Percentiles rank a stretch among this genome's conserved stretches.
Conservation (phyloP, 2,113 vertebrate species). For the Macquaria ambigua region DNA sequence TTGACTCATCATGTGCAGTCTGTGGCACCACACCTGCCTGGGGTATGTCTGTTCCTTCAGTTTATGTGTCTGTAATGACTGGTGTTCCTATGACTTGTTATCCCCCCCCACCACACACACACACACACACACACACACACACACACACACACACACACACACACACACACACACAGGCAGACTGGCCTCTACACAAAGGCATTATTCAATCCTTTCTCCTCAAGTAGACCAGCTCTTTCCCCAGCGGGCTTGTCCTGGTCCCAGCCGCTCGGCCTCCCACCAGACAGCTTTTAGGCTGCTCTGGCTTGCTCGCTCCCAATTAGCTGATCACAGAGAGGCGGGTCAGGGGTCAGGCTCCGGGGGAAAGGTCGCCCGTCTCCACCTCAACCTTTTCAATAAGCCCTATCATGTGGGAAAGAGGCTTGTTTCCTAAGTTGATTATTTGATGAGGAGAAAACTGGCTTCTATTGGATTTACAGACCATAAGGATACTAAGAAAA, state of each 20-base stretch:
- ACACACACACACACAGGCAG: conserved; percentile 12
- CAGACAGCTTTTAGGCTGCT: conserved; percentile 55
- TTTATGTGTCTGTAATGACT: conserved; percentile 40
- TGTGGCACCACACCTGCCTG: conserved; percentile 60
- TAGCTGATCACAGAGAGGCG: conserved; percentile 73
- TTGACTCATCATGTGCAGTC: conserved; percentile 60
- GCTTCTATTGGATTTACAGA: conserved; percentile 37
- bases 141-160: too few species aligned
- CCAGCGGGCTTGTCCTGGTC: conserved; percentile 31
- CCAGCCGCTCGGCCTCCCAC: conserved; percentile 31
- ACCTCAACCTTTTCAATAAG: conserved; percentile 51
- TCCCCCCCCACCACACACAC: not conserved
- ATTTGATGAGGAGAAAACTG: conserved; percentile 42
- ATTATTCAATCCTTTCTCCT: conserved; percentile 57
- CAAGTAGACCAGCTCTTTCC: conserved; percentile 24
- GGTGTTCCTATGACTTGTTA: conserved; percentile 13
- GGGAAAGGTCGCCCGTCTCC: conserved; percentile 64
- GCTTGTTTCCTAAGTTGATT: conserved; percentile 41
- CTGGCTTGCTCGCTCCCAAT: conserved; percentile 59
- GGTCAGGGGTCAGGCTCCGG: conserved; percentile 74
- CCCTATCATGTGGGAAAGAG: conserved; percentile 21
- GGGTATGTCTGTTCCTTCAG: conserved; percentile 33
- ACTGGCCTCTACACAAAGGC: conserved; percentile 58
- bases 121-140: conserved; percentile 8
- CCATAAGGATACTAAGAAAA: not conserved